A percentile compares a stretch with the other conserved stretches of the same genome.
Conservation (phyloP, 1,140 invertebrate species). For the Trissolcus basalis region DNA sequence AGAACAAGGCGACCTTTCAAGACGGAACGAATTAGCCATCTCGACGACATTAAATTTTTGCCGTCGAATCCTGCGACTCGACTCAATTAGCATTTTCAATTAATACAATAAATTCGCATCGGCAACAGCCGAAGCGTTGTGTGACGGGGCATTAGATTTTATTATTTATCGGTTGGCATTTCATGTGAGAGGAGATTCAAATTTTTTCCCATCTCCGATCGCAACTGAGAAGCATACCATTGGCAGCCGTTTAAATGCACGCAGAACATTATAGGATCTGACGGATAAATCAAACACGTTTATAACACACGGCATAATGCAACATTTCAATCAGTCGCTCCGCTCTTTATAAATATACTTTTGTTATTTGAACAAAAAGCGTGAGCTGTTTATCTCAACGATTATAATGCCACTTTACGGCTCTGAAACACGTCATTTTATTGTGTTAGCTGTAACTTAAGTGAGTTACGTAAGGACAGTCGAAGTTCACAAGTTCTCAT, state of each 20-base stretch:
- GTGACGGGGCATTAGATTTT: not conserved
- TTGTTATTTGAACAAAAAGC: constrained; percentile 32
- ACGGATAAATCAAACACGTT: constrained; percentile 39
- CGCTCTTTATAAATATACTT: constrained; percentile 19
- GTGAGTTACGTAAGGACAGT: constrained; percentile 16
- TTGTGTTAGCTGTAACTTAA: constrained; percentile 22
- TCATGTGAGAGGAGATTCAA: constrained; percentile 20
- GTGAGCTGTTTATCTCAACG: constrained; percentile 26
- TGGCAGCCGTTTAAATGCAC: constrained; percentile 21
- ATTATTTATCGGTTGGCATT: constrained; percentile 9
- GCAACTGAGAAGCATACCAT: no score
- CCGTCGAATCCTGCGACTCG: constrained; percentile 5
- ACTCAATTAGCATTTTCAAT: constrained; percentile 12
- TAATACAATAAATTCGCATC: constrained; percentile 4
- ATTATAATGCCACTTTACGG: constrained; percentile 44
- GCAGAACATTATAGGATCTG: constrained; percentile 21
- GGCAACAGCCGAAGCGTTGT: no score
- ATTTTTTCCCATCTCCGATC: not conserved
- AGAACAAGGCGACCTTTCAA: no score
- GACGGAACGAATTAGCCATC: no score
- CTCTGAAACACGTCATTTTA: constrained; percentile 25
- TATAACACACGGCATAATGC: constrained; percentile 21
- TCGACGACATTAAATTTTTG: not conserved
- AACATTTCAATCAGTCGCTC: constrained; percentile 39
- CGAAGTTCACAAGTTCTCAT: no score